Base-by-base conservation (phyloP, 2,113 vertebrate species). In the Oryzias curvinotus region DNA sequence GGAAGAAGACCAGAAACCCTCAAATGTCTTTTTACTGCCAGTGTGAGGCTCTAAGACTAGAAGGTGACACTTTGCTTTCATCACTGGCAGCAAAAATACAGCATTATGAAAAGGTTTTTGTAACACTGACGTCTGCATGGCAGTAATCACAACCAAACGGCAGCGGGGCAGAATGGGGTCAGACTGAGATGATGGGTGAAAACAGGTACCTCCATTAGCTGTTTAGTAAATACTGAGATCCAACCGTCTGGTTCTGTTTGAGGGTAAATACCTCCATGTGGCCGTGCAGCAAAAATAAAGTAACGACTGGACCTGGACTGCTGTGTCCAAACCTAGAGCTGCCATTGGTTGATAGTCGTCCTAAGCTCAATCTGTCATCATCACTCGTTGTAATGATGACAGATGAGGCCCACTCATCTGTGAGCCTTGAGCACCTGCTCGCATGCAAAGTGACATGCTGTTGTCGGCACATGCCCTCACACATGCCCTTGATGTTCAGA, bases 401-500 rank as follows among this genome's bases (percentile, higher is more conserved):
- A 28, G 7, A 7, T 28, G 63, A 64, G 49, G 28, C 55, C 63
- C 76, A 8, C 86, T 87, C 73, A 84, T 87, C 88, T 90, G 80
- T 57, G 26, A 17, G 41, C 54, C 56, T 5, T 26, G 7, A 72
- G 65, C 45, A 36, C 36, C 70, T 43, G 74, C 72, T 89, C 69
- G 82, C 84, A 80, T 89, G 88, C 87, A 77, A 87, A 85, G 71
- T 86, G 85, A 90, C 89, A 85, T 79, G 67, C 68, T 77, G 60
- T 73, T 75, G 78, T 79, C 79, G 57, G 64, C 68, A 75, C 77
- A 69, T 58, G 81, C 73, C 57, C 57, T 17, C 53, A 66, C 51
- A 5, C 60, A 23, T 63, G 14, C 57, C 0, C 52, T 68, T 4
- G 15, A 68, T 70, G 71, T 67, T 65, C 75, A 57, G 62, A 65